These are phyloP conservation scores for Gavia stellata DNA, from an alignment of 2,113 vertebrate genomes.

Conservation along the genomic window DNA sequence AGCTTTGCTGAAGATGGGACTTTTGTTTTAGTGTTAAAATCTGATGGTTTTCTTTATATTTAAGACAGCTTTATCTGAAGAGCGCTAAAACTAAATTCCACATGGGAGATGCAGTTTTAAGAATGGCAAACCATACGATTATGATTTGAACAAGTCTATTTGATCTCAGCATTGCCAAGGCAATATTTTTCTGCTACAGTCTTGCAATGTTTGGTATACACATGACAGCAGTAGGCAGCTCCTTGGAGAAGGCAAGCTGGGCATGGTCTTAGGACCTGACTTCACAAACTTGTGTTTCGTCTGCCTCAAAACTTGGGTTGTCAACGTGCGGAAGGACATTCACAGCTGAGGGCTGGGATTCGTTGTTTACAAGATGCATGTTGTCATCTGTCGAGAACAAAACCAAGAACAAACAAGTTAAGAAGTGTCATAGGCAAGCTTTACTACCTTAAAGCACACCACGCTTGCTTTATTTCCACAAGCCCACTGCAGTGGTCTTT, in stretches of 20 bases:
- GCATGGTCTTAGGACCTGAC: conserved; percentile 55
- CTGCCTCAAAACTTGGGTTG: conserved; percentile 86
- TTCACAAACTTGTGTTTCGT: conserved; percentile 63
- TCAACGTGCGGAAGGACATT: conserved; percentile 75
- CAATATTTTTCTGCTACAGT: conserved; percentile 42
- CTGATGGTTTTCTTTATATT: not conserved
- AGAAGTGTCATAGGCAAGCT: not conserved
- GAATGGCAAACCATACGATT: conserved; percentile 57
- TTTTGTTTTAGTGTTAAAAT: not conserved
- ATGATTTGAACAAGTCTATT: conserved; percentile 35
- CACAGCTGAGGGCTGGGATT: conserved; percentile 57
- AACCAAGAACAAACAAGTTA: not conserved
- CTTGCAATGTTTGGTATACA: conserved; percentile 6
- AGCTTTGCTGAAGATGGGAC: not conserved
- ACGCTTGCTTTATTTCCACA: not conserved
- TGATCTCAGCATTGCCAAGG: conserved; percentile 56
- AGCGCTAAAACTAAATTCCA: conserved; percentile 53
- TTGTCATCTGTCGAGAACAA: conserved; percentile 65
- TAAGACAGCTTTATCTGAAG: conserved; percentile 45
- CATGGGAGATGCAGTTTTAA: conserved; percentile 47
- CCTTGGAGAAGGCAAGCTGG: conserved; percentile 41
- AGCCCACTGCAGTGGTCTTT: not conserved
- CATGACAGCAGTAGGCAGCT: conserved; percentile 51
- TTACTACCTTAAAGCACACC: not conserved
- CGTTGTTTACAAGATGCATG: conserved; percentile 64